These are phyloP conservation scores for Pagrus major DNA, from an alignment of 2,113 vertebrate species.

Conservation along the genomic window DNA sequence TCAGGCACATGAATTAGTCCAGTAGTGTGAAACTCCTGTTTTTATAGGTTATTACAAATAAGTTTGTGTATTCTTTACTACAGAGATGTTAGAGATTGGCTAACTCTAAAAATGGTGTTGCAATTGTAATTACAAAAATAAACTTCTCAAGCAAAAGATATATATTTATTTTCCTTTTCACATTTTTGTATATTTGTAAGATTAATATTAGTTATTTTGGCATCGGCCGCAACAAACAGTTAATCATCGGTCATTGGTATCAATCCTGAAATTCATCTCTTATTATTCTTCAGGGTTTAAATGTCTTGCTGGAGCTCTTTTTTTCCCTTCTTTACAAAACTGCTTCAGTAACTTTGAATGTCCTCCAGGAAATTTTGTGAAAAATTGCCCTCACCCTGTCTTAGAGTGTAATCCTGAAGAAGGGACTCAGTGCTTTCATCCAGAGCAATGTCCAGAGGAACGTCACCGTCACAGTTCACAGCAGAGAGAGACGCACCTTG, in stretches of 20 bases:
- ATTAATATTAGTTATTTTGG: background rate
- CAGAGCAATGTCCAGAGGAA: slow-evolving; percentile 93
- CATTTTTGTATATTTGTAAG: background rate
- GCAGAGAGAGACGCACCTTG: slow-evolving; percentile 88
- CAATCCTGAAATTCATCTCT: background rate
- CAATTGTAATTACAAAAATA: too few relatives aligned
- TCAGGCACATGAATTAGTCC: too few relatives aligned
- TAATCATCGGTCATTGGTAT: background rate
- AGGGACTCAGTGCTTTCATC: slow-evolving; percentile 93
- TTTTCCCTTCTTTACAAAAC: background rate
- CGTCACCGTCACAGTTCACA: slow-evolving; percentile 95
- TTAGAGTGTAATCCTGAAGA: slow-evolving; percentile 88
- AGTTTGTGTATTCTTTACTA: too few relatives aligned
- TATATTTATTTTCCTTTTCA: background rate
- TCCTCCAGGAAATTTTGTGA: background rate
- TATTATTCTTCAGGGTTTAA: background rate
- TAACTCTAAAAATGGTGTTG: too few relatives aligned
- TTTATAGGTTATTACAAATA: too few relatives aligned
- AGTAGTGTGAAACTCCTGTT: too few relatives aligned
- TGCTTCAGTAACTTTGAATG: background rate
- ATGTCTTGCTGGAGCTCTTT: background rate
- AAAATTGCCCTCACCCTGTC: slow-evolving; percentile 83
- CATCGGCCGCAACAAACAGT: background rate
- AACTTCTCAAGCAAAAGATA: background rate
- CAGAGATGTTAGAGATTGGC: too few relatives aligned